Evolutionary conservation across 2,888 invertebrate genomes (phyloP), one percentile per base, ranked within the genome.

Genomic region (Eupithecia inturbata): DNA sequence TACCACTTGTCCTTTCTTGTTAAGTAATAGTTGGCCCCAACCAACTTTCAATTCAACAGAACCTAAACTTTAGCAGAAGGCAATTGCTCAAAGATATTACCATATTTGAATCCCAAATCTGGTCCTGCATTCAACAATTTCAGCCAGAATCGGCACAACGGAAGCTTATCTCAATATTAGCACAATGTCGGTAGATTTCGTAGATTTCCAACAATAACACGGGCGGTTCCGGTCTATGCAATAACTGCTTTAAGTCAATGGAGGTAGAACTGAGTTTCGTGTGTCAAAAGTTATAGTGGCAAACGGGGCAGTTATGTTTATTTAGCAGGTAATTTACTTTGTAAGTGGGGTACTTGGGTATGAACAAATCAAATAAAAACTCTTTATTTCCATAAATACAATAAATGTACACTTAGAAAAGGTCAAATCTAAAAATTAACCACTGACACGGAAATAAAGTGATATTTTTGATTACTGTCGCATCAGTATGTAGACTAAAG

Each of bases 21-120:
- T 12, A 57, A 57, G 63, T 22, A 64, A 64, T 64, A 64, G 63
- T 64, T 36, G 63, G 31, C 33, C 26, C 39, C 26, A 16, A 36
- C 33, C 1, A 66, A 66, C 36, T 39, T 62, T 41, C 41, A 57
- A 71, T 22, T 41, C 45, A n/a, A 45, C 67, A 62, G 62, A 45
- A 26, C 33, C 45, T 36, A 66, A 71, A 72, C 39, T 68, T 67
- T 26, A 41, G 41, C n/a, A 33, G 36, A 22, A 60, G 60, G 49
- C 60, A 67, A 74, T 68, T 74, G 63, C 71, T 71, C 67, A 74
- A 70, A n/a, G 66, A 67, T 68, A 63, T 70, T 69, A 28, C 28
- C 67, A 69, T 70, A 71, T 74, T 39, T 75, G 71, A 75, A 71
- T 75, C 4, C 67, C 69, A 72, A 69, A 72, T 74, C 33, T n/a